Conservation (phyloP, 2,888 invertebrate genomes). For the Scaptomyza parva region DNA sequence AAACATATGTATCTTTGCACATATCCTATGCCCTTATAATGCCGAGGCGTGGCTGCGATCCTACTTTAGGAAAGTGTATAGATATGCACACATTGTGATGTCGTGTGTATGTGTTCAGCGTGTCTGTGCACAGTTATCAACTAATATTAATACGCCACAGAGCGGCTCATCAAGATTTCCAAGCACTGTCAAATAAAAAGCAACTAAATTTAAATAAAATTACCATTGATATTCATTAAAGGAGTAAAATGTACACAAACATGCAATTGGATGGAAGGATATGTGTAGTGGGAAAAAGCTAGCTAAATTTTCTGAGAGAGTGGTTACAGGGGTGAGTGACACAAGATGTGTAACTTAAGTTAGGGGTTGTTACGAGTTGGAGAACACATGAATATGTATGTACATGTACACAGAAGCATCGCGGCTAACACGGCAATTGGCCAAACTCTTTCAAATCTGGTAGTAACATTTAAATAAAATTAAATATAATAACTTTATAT, state of each 20-base stretch:
- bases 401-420: conserved; percentile 12
- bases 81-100: conserved; percentile 1
- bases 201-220: conserved; percentile 16
- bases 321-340: conserved; percentile 70
- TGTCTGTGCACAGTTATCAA: background rate
- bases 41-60: conserved; percentile 38
- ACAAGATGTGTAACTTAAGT: conserved; percentile 38
- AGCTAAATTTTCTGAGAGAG: conserved; percentile 20
- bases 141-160: background rate
- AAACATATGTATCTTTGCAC: background rate
- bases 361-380: conserved; percentile 64
- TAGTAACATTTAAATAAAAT: background rate
- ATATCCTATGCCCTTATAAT: conserved; percentile 13
- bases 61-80: conserved; percentile 13
- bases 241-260: background rate
- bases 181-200: conserved; percentile 1
- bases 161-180: background rate
- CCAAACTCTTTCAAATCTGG: background rate
- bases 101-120: background rate
- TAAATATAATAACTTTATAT: background rate
- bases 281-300: background rate
- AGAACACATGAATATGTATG: conserved; percentile 20
- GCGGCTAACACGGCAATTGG: conserved; percentile 24
- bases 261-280: conserved; percentile 8
- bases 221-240: background rate